Evolutionary conservation across 2,888 invertebrate species (phyloP).

Genomic region (Drosophila antonietae): DNA sequence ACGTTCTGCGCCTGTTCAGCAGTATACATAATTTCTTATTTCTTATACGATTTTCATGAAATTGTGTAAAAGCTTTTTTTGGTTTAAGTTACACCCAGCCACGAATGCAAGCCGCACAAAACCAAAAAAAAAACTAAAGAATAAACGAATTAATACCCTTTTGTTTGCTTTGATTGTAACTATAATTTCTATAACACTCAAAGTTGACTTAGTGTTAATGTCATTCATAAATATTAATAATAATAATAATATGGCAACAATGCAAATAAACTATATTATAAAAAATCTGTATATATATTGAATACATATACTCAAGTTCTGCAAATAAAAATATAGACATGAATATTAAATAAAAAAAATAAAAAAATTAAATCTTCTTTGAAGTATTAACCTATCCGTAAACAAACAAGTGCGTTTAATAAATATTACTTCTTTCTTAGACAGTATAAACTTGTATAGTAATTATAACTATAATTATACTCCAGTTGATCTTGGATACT

Average conservation of each 20-base stretch:
- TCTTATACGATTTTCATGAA: conserved; percentile 17
- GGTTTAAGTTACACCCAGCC: conserved; percentile 23
- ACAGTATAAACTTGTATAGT: too few relatives aligned
- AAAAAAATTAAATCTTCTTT: too few relatives aligned
- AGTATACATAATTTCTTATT: conserved; percentile 28
- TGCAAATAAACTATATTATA: too few relatives aligned
- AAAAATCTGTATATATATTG: too few relatives aligned
- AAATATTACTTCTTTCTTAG: too few relatives aligned
- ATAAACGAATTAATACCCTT: not conserved
- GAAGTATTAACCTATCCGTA: too few relatives aligned
- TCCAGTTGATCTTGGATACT: not conserved
- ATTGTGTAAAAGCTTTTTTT: conserved; percentile 30
- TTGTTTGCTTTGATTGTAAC: not conserved
- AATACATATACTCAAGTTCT: too few relatives aligned
- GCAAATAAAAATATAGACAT: too few relatives aligned
- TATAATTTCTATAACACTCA: not conserved
- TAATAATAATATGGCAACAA: too few relatives aligned
- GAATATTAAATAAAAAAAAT: too few relatives aligned
- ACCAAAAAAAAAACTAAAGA: conserved; percentile 7
- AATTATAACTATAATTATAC: not conserved
- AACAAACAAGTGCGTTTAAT: too few relatives aligned
- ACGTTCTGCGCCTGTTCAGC: conserved; percentile 30
- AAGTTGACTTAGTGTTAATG: not conserved
- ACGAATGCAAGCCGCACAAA: conserved; percentile 21
- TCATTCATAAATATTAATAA: too few relatives aligned